Base-by-base conservation (phyloP, 30 jellyfish, hydroid and myxozoan genomes). In the Aurelia sp. region DNA sequence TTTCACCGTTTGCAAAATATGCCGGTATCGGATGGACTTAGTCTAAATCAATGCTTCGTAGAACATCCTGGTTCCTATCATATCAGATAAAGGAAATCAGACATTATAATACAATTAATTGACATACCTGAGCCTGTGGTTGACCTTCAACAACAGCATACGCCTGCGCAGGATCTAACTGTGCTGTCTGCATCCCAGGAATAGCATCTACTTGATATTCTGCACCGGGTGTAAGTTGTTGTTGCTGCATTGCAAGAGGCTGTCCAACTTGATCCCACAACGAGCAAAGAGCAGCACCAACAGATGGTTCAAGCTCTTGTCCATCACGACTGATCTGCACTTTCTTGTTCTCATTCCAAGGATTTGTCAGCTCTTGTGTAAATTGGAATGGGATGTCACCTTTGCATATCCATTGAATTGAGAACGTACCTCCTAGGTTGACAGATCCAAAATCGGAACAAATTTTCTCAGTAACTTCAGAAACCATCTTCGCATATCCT, bases 291-390 rank as follows among this genome's bases (percentile, higher is more conserved):
- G 96, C 92, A 19, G 88, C 91, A 5, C 98, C 98, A 24, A 93
- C 98, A 12, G 90, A 71, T 30, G 98, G 94, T 63, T 93, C 98
- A 2, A 93, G 91, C 71, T 93, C 98, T 73, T 93, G 98, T 12
- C 97, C 95, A 72, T 93, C 98, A 15, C 98, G 97, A 65, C 98
- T 91, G 67, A 91, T 85, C 84, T 90, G 97, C 21, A 91, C 98
- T 65, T 93, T 88, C 80, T 93, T 93, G 90, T 93, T 93, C 67
- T 93, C 98, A 57, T 93, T 93, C 98, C 98, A 93, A 58, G 98
- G 98, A 74, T 93, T 93, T 22, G 88, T 63, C 66, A 93, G 91
- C 48, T 93, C 97, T 10, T 93, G 98, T 4, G 98, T 93, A 72
- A 17, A 73, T 78, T 93, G 98, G 80, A 93, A 93, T 1, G 97